Percentiles rank a stretch among this genome's conserved stretches.
Evolutionary conservation across 2,888 invertebrate species (phyloP).

Genomic region (Plebejus anna): DNA sequence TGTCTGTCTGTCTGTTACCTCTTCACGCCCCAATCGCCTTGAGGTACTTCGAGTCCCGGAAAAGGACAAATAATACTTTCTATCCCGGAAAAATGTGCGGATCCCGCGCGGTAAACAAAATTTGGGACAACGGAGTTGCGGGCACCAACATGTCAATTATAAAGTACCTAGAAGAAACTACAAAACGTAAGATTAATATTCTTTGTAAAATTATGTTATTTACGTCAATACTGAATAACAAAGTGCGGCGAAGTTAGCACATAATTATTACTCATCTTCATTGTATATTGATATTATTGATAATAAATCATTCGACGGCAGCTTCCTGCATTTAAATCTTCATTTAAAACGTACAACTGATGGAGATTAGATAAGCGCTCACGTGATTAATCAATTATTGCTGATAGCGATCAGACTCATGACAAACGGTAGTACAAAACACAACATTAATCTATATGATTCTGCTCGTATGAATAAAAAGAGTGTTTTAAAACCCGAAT

Average conservation of each 20-base stretch:
- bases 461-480: not conserved
- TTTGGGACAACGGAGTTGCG: not conserved
- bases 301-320: conserved; percentile 14
- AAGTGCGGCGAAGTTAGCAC: not conserved
- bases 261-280: conserved; percentile 6
- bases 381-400: conserved; percentile 20
- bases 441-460: not conserved
- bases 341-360: conserved; percentile 15
- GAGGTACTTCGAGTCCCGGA: too few species aligned
- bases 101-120: too few species aligned
- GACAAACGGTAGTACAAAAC: conserved; percentile 6
- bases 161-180: not conserved
- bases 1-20: not conserved
- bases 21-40: not conserved
- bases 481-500: not conserved
- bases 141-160: not conserved
- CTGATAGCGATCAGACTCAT: conserved; percentile 17
- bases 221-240: conserved; percentile 1
- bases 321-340: conserved; percentile 26
- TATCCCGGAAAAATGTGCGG: too few species aligned
- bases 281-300: conserved; percentile 18
- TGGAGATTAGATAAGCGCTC: conserved; percentile 12
- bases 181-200: not conserved
- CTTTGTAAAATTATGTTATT: not conserved
- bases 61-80: too few species aligned